Base-by-base conservation (phyloP, 2,797 vertebrate species). In the Amazona ochrocephala region DNA sequence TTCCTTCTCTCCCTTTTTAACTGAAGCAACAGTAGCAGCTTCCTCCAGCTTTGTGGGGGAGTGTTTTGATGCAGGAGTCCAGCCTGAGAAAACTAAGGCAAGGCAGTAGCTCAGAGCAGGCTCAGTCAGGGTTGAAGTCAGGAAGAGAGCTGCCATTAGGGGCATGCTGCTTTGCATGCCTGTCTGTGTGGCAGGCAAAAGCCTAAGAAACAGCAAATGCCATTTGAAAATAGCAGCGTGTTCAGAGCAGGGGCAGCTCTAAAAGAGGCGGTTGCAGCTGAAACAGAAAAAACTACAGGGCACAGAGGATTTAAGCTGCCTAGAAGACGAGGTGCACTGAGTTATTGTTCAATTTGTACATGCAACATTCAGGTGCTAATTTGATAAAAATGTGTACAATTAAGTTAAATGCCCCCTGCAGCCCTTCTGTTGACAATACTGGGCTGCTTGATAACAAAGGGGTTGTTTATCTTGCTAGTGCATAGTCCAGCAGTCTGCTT, bases 371-470 rank as follows among this genome's bases (percentile, higher is more conserved):
- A 2, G 5, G 4, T 24, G 58, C 50, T 67, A 22, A 65, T n/a
- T 68, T 58, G 87, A 75, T 80, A 89, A 89, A 93, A 87, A 91
- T 1, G 24, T 22, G 53, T 60, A 16, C 10, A 42, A 65, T 60
- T 54, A 48, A 3, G 47, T 54, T 54, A 91, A 91, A 93, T 89
- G 72, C 58, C 53, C 87, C 82, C 70, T 39, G 32, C 90, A 94
- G 73, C 37, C 53, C 30, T 72, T 53, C 65, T 61, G 61, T 26
- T 77, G 78, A 82, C 91, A 89, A 51, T 20, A 27, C 71, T 91
- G 94, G 82, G 62, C 64, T 84, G 76, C 79, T 56, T 64, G 94
- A 93, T 95, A 93, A 87, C 82, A 94, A 90, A 92, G 44, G 50
- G 70, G 70, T 47, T 94, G 85, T 86, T 94, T 96, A 95, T 94